Base-by-base conservation (phyloP, 2,797 vertebrate genomes). In the Clarias fuscus region DNA sequence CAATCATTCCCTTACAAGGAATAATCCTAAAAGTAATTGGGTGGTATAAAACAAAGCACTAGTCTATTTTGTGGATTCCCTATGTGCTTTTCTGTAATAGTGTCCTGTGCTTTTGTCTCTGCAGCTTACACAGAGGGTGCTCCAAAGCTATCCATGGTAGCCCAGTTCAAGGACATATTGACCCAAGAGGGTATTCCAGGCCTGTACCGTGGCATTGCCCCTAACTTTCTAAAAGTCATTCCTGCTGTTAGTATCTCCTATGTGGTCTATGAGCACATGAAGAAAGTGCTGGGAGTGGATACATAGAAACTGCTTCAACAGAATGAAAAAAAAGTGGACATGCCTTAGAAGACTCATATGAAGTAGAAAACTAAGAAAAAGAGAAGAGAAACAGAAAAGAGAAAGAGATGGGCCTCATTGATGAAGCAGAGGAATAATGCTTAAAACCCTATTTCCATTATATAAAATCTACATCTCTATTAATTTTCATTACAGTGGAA, bases 201-300 rank as follows among this genome's bases (percentile, higher is more conserved):
- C 87, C 96, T 99, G 75, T 99, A 99, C 87, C 95, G 97, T 3
- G 97, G 98, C 84, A 97, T 98, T 87, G 95, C 97, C 27, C 97
- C 97, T 43, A 98, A 98, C 93, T 99, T 98, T 92, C 96, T 99
- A 90, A 99, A 99, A 86, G 98, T 99, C 89, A 95, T 99, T 81
- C 98, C 98, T 58, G 97, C 98, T 11, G 97, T 99, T 85, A 98
- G 98, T 94, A 98, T 99, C 93, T 98, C 97, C 90, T 99, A 98
- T 2, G 98, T 97, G 87, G 97, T 98, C 1, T 99, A 99, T 56
- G 97, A 99, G 91, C 96, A 97, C 89, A 98, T 97, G 96, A 98
- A 97, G 59, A 80, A 80, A 43, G 59, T 80, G 33, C 37, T 80
- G 22, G 97, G 97, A 43, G 94, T 94, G 33, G 88, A 87, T 27